These are phyloP conservation scores for Jordanella pulchra DNA, from an alignment of 2,797 vertebrate genomes.

Conservation along the genomic window DNA sequence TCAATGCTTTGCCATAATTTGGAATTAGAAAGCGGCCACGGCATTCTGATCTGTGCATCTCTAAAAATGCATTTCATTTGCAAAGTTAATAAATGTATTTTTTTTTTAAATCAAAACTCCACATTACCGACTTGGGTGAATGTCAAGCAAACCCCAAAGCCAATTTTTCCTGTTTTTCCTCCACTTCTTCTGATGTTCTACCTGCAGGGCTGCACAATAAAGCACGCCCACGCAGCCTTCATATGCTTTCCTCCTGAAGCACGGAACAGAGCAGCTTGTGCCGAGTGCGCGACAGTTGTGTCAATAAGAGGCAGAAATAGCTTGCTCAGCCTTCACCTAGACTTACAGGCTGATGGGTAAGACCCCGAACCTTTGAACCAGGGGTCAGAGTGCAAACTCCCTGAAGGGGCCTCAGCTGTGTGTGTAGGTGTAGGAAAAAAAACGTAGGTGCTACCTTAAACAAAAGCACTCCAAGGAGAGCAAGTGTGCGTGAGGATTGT, in stretches of 20 bases:
- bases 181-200: slow-evolving; percentile 23
- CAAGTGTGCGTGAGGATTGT: neutral
- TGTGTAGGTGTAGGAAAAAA: neutral
- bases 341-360: slow-evolving; percentile 50
- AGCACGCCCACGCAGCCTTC: slow-evolving; percentile 45
- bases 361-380: slow-evolving; percentile 63
- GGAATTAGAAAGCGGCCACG: neutral
- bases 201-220: slow-evolving; percentile 41
- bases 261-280: slow-evolving; percentile 33
- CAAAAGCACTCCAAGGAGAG: neutral
- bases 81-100: too few species aligned
- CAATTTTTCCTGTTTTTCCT: slow-evolving; percentile 8
- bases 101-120: too few species aligned
- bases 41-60: neutral
- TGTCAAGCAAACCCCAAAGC: neutral
- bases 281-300: slow-evolving; percentile 49
- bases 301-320: slow-evolving; percentile 55
- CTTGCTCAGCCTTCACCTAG: slow-evolving; percentile 57
- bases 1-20: too few species aligned
- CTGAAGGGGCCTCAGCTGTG: slow-evolving; percentile 57
- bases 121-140: neutral
- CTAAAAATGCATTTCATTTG: neutral
- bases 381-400: slow-evolving; percentile 55
- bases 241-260: slow-evolving; percentile 44
- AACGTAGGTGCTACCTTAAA: slow-evolving; percentile 11